Conservation (phyloP, 2,797 vertebrate genomes). For the Gymnoscopelus microlampas region DNA sequence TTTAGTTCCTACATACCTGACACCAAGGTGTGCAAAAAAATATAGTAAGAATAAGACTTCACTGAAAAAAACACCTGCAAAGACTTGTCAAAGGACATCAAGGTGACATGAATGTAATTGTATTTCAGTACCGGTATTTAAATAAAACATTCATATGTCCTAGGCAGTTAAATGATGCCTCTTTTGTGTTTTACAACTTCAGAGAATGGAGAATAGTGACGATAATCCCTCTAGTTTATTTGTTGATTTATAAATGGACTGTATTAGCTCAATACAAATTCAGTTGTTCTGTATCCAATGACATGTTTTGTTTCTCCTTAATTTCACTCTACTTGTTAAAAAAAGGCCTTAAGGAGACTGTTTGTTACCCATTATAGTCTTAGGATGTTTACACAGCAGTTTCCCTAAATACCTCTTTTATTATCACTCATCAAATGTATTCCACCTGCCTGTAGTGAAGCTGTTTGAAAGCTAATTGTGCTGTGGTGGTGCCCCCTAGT, state of each 20-base stretch:
- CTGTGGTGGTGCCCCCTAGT: constrained; percentile 49
- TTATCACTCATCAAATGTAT: constrained; percentile 16
- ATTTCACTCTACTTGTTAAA: constrained; percentile 4
- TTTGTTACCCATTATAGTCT: background rate
- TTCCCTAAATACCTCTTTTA: constrained; percentile 20
- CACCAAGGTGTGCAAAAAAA: too few relatives aligned
- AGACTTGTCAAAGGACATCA: too few relatives aligned
- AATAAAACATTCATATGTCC: background rate
- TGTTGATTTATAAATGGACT: background rate
- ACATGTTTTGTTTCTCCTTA: background rate
- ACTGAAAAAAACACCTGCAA: too few relatives aligned
- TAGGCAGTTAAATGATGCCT: background rate
- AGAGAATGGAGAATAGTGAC: background rate
- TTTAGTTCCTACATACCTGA: too few relatives aligned
- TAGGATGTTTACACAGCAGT: constrained; percentile 19
- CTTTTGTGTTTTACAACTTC: background rate
- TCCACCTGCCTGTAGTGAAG: constrained; percentile 18
- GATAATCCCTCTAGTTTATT: background rate
- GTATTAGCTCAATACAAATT: too few relatives aligned
- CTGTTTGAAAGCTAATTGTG: constrained; percentile 6
- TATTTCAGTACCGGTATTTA: too few relatives aligned
- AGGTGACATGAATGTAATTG: too few relatives aligned
- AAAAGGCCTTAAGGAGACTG: background rate
- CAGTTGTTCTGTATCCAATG: background rate
- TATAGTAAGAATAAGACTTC: too few relatives aligned